Evolutionary conservation across 2,888 invertebrate genomes (phyloP).

Genomic region (Ophraella communa): DNA sequence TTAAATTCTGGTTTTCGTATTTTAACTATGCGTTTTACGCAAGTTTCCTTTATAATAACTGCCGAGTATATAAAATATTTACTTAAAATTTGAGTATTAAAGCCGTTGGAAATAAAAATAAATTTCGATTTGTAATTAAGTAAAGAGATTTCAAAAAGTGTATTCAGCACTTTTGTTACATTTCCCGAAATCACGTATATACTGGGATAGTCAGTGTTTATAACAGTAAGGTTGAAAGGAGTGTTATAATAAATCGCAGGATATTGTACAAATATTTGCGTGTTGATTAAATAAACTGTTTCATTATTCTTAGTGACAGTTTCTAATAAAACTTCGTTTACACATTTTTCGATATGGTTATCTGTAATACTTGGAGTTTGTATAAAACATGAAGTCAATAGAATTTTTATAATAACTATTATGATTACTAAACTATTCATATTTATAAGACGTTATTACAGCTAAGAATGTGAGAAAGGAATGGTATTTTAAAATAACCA

Average conservation of each 20-base stretch:
- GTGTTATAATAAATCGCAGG: neutral
- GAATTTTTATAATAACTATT: too few species aligned
- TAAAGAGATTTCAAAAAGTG: neutral
- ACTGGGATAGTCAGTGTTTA: neutral
- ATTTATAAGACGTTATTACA: too few species aligned
- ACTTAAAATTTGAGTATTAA: neutral
- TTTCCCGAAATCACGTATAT: neutral
- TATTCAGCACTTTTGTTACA: neutral
- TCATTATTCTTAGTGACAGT: too few species aligned
- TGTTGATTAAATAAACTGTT: neutral
- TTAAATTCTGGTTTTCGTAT: neutral
- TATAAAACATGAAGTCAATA: too few species aligned
- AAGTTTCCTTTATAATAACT: neutral
- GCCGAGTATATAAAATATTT: neutral
- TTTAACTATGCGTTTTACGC: neutral
- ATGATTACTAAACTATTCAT: too few species aligned
- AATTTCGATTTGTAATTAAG: neutral
- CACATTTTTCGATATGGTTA: too few species aligned
- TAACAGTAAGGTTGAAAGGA: neutral
- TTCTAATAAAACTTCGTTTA: too few species aligned
- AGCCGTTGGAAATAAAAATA: neutral
- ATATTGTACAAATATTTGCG: neutral
- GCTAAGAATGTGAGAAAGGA: too few species aligned
- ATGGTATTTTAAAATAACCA: too few species aligned
- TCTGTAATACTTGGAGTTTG: too few species aligned